A percentile compares a stretch with the other conserved stretches of the same genome.
phyloP scores from a whole-genome alignment of 2,888 invertebrate genomes.

The Vandiemenella viatica region DNA sequence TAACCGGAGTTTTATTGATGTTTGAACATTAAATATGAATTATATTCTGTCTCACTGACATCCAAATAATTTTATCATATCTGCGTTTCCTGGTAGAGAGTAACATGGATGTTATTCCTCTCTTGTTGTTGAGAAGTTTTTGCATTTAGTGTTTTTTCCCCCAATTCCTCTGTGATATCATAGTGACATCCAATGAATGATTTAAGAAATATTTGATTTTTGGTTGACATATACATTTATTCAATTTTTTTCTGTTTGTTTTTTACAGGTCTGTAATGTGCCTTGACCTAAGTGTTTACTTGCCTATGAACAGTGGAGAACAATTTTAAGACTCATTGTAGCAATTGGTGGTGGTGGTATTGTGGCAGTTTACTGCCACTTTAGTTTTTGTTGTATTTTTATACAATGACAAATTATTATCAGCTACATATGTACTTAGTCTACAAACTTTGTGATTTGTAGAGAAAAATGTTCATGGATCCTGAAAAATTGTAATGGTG shows the following conservation, averaged over 20 bases:
- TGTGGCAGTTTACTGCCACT: slow-evolving; percentile 5
- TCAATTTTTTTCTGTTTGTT: not conserved
- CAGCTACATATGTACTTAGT: slow-evolving; percentile 6
- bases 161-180: too few species aligned
- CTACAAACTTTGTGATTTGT: slow-evolving; percentile 3
- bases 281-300: slow-evolving; percentile 6
- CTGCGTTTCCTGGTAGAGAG: too few species aligned
- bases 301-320: not conserved
- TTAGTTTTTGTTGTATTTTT: slow-evolving; percentile 1
- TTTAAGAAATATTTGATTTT: not conserved
- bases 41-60: too few species aligned
- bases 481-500: slow-evolving; percentile 6
- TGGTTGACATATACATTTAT: not conserved
- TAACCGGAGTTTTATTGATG: too few species aligned
- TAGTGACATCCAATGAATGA: not conserved
- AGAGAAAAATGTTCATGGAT: not conserved
- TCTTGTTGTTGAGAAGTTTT: not conserved
- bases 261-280: slow-evolving; percentile 1
- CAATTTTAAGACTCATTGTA: slow-evolving; percentile 7
- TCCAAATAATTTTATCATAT: too few species aligned
- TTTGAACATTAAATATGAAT: too few species aligned
- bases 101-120: too few species aligned
- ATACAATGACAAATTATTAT: not conserved
- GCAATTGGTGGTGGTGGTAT: slow-evolving; percentile 11
- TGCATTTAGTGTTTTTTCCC: too few species aligned